Percentiles rank a stretch among this genome's conserved stretches.
These are phyloP conservation scores for Sepiola atlantica DNA, from an alignment of 2,888 invertebrate species.

Conservation along the genomic window DNA sequence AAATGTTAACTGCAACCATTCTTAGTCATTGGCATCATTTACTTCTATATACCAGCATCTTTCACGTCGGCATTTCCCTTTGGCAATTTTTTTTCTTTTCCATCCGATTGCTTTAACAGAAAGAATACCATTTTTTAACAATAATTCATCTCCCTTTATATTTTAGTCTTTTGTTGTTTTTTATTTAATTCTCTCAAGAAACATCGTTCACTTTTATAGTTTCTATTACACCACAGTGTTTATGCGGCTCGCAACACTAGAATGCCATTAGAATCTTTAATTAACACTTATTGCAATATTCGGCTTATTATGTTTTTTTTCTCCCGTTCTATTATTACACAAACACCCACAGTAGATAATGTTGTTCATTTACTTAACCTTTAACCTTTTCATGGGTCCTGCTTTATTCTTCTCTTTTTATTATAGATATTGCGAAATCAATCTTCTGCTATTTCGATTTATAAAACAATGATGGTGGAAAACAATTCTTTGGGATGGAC, in stretches of 20 bases:
- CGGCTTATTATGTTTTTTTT: neutral
- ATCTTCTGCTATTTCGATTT: neutral
- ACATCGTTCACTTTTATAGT: neutral
- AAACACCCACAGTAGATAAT: neutral
- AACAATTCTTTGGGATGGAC: too few relatives aligned
- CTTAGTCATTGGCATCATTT: neutral
- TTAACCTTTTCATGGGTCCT: neutral
- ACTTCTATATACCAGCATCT: neutral
- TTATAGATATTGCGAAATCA: neutral
- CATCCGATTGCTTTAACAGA: neutral
- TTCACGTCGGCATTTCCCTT: neutral
- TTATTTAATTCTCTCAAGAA: too few relatives aligned
- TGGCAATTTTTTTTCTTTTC: neutral
- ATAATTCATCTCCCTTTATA: neutral
- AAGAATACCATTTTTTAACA: neutral
- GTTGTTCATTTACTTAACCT: neutral
- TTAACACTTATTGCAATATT: neutral
- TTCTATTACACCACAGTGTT: neutral
- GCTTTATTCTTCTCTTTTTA: neutral
- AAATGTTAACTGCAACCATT: neutral
- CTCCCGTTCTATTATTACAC: neutral
- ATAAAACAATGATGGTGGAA: too few relatives aligned
- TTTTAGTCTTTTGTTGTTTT: too few relatives aligned
- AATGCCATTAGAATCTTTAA: neutral
- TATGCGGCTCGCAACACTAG: neutral